Percentiles rank a stretch among this genome's conserved stretches.
phyloP scores from a whole-genome alignment of 2,113 vertebrate species.

The Xenopus laevis region DNA sequence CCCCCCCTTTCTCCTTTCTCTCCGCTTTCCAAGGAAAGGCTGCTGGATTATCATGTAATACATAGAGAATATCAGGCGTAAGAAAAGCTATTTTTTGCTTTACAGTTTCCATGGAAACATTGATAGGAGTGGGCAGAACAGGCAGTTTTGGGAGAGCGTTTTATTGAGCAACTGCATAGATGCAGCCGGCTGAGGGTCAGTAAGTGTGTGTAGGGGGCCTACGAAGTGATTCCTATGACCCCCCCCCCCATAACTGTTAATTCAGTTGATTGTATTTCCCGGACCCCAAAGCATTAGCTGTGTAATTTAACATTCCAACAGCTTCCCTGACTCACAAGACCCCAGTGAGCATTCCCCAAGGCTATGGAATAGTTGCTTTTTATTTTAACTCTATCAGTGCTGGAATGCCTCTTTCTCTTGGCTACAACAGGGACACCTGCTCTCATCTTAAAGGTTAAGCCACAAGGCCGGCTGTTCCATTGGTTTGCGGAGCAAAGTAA shows the following conservation, averaged over 20 bases:
- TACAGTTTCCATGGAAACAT: slow-evolving; percentile 40
- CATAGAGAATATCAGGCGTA: slow-evolving; percentile 35
- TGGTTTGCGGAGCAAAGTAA: slow-evolving; percentile 19
- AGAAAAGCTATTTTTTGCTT: slow-evolving; percentile 45
- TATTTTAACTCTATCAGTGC: slow-evolving; percentile 13
- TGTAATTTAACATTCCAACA: slow-evolving; percentile 18
- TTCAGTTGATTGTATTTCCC: slow-evolving; percentile 14
- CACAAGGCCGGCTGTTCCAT: slow-evolving; percentile 3
- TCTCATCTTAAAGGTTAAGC: not conserved
- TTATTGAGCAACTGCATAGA: slow-evolving; percentile 35
- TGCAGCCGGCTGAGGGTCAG: slow-evolving; percentile 21
- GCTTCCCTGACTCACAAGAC: not conserved
- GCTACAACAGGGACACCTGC: too few species aligned
- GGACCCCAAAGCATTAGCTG: not conserved
- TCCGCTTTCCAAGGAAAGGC: slow-evolving; percentile 41
- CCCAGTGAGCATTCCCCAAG: slow-evolving; percentile 20
- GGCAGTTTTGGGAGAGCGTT: slow-evolving; percentile 34
- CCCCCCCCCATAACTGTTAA: slow-evolving; percentile 12
- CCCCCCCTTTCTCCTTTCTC: slow-evolving; percentile 7
- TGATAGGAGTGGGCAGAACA: slow-evolving; percentile 31
- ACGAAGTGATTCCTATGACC: not conserved
- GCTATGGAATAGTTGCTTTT: not conserved
- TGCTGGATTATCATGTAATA: slow-evolving; percentile 36
- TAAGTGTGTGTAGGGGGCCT: not conserved
- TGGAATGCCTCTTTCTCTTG: not conserved